Base-by-base conservation (phyloP, 2,113 vertebrate genomes). In the Leptodactylus fuscus region DNA sequence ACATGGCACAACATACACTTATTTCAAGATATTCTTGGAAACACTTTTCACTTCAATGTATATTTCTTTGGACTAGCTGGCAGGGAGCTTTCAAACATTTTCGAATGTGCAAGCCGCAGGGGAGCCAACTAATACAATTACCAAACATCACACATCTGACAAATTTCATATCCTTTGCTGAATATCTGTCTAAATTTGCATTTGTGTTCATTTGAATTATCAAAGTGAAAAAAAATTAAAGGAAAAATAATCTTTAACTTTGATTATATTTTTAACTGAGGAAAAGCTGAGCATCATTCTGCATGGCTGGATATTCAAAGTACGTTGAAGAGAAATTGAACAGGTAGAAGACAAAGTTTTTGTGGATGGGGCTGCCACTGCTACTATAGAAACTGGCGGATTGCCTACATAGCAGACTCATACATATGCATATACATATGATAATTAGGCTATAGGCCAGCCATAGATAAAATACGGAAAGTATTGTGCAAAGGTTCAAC, bases 211-310 rank as follows among this genome's bases (percentile, higher is more conserved):
- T 81, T 81, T 81, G 34, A 67, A 55, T 60, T 79, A 79, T 55
- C 51, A 79, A 58, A 24, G 51, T 13, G 36, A 24, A 34, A 24
- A 12, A 44, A 67, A 55, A 55, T 62, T n/a, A 12, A 62, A 27
- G 70, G 8, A n/a, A 49, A 46, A 74, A 74, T 44, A 27, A 48
- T 27, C 24, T 75, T 49, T 49, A 9, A 4, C 18, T 60, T 34
- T 58, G 34, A 79, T 58, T 79, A 79, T 79, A 79, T 60, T 78
- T 78, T 36, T 78, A 78, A 74, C 71, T 16, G 60, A 67, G 41
- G 24, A 48, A 46, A 49, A 49, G 71, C 71, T 29, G 41, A 27
- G 71, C 71, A 75, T 75, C 11, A 75, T 75, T 75, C 24, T 27
- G 44, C 44, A 75, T 27, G 41, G 29, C n/a, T 29, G 24, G 41